Conservation (phyloP, 2,113 vertebrate species). For the Phoenicopterus ruber region DNA sequence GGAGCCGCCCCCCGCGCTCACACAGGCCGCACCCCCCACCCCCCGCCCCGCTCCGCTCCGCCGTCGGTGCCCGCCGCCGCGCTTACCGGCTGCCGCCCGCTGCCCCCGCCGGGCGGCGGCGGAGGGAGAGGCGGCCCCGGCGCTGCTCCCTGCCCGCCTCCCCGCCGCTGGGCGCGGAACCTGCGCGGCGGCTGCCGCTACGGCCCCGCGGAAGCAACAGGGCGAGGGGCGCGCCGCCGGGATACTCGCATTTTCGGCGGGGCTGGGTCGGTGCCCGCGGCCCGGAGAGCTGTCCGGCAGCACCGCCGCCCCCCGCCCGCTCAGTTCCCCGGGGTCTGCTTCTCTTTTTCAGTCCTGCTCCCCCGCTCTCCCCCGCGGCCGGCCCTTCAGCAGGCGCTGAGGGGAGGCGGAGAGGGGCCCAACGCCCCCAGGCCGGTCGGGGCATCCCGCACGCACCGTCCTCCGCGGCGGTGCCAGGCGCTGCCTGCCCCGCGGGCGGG, state of each 20-base stretch:
- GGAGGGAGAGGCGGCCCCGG: not conserved
- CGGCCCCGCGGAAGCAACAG: not conserved
- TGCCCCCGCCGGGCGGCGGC: not conserved
- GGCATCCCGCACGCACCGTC: not conserved
- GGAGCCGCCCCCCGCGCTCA: not conserved
- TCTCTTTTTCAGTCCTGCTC: not conserved
- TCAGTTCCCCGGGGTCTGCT: not conserved
- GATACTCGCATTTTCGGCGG: not conserved
- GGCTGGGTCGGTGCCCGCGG: not conserved
- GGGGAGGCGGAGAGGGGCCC: rapidly evolving
- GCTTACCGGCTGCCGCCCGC: not conserved
- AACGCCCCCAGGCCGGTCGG: rapidly evolving
- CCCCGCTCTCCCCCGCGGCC: not conserved
- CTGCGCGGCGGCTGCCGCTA: not conserved
- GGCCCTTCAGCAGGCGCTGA: not conserved
- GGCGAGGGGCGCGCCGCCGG: not conserved
- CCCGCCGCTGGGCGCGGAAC: too few species aligned
- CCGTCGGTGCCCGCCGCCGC: not conserved
- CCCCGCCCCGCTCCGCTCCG: not conserved
- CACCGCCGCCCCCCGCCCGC: not conserved
- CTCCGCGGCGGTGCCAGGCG: not conserved
- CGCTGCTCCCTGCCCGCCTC: not conserved
- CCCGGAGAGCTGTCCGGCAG: not conserved
- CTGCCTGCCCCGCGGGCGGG: not conserved
- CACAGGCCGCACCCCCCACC: not conserved